phyloP scores from a whole-genome alignment of 2,113 vertebrate genomes.

The Loxodonta africana region DNA sequence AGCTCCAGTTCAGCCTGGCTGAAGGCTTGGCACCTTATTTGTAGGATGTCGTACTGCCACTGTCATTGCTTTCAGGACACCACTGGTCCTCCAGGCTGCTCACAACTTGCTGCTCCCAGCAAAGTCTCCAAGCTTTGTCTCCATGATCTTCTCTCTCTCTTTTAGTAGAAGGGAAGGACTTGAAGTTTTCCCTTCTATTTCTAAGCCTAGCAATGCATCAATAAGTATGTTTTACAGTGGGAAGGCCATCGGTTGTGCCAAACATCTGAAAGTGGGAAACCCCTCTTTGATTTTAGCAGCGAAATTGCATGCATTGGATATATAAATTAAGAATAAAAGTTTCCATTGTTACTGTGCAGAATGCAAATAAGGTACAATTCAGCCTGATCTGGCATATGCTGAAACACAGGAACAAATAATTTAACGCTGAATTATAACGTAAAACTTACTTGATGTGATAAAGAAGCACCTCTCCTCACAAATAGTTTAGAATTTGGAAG shows the following conservation, averaged over 20 bases:
- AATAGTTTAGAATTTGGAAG: background rate
- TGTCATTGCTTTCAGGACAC: no score
- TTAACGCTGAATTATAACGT: background rate
- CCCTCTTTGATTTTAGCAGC: background rate
- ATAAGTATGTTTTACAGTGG: background rate
- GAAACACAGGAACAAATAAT: background rate
- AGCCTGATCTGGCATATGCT: background rate
- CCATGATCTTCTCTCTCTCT: background rate
- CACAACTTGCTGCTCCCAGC: background rate
- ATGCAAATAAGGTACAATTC: background rate
- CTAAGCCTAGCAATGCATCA: background rate
- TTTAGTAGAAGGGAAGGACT: background rate
- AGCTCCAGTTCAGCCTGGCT: no score
- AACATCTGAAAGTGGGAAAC: background rate
- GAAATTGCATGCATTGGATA: background rate
- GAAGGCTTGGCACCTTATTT: background rate
- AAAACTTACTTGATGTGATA: background rate
- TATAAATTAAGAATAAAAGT: conserved; percentile 4
- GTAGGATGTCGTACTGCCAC: rapidly evolving
- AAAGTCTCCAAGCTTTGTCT: background rate
- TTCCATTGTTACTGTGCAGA: background rate
- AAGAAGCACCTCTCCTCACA: background rate
- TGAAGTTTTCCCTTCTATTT: background rate
- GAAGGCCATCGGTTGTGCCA: background rate
- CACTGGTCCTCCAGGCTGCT: background rate